phyloP scores from a whole-genome alignment of 2,797 vertebrate species.

The Balearica regulorum region DNA sequence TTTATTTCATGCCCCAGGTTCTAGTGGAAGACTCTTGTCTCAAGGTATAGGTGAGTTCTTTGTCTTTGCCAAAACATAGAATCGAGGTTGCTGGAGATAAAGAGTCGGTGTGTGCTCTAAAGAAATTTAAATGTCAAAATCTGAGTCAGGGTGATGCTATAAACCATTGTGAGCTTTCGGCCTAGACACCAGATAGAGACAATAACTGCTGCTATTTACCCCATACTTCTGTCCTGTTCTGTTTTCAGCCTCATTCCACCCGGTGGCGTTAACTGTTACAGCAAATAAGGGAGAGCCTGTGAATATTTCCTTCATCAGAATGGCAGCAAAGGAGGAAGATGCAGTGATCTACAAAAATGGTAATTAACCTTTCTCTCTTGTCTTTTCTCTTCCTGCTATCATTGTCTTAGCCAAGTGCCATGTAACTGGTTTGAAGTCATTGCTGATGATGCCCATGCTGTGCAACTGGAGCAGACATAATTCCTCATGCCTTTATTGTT shows the following conservation, averaged over 20 bases:
- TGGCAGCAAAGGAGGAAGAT: slow-evolving; percentile 79
- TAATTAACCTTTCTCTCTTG: slow-evolving; percentile 41
- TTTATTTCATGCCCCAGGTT: background rate
- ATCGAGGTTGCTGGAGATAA: background rate
- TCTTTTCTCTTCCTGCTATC: background rate
- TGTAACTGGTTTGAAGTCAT: background rate
- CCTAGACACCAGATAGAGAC: background rate
- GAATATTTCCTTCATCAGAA: slow-evolving; percentile 80
- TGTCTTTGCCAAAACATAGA: background rate
- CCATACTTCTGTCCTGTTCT: background rate
- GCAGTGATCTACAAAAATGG: slow-evolving; percentile 84
- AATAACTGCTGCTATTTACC: background rate
- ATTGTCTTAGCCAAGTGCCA: background rate
- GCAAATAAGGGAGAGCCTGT: slow-evolving; percentile 81
- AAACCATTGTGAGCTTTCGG: background rate
- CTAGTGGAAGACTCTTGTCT: background rate
- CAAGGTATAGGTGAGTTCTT: background rate
- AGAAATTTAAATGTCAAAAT: background rate
- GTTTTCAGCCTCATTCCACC: slow-evolving; percentile 81
- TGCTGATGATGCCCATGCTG: background rate
- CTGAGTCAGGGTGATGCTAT: background rate
- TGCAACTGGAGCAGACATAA: background rate
- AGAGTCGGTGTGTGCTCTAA: background rate
- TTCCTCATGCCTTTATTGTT: background rate
- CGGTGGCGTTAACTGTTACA: slow-evolving; percentile 82